Evolutionary conservation across 2,797 vertebrate species (phyloP).

Genomic region (Tragopan temminckii): DNA sequence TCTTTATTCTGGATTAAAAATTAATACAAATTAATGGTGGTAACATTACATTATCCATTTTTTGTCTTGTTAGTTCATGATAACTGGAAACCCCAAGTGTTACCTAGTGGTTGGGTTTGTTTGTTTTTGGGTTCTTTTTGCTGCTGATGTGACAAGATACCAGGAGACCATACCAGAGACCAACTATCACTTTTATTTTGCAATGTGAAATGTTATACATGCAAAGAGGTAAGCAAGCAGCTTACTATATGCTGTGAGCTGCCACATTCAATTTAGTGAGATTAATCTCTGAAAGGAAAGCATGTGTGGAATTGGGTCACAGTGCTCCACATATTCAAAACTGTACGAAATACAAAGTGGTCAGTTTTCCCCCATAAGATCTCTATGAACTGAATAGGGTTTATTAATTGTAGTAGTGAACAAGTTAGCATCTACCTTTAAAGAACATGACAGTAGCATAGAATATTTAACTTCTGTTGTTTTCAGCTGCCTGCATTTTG

Average conservation of each 20-base stretch:
- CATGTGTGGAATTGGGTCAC: conserved; percentile 39
- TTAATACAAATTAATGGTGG: background rate
- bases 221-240: background rate
- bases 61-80: background rate
- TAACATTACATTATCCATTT: background rate
- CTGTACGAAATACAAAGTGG: conserved; percentile 7
- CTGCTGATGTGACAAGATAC: background rate
- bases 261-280: conserved; percentile 27
- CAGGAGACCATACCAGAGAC: background rate
- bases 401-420: conserved; percentile 44
- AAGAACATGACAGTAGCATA: background rate
- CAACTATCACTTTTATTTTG: background rate
- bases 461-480: background rate
- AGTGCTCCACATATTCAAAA: background rate
- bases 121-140: background rate
- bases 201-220: background rate
- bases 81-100: background rate
- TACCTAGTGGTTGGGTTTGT: background rate
- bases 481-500: conserved; percentile 22
- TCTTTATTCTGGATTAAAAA: background rate
- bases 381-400: conserved; percentile 22
- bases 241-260: background rate
- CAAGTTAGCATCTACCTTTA: conserved; percentile 12
- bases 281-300: conserved; percentile 16
- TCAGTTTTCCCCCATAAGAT: background rate